phyloP scores from a whole-genome alignment of 2,888 invertebrate species.

The Lasioglossum lativentre region DNA sequence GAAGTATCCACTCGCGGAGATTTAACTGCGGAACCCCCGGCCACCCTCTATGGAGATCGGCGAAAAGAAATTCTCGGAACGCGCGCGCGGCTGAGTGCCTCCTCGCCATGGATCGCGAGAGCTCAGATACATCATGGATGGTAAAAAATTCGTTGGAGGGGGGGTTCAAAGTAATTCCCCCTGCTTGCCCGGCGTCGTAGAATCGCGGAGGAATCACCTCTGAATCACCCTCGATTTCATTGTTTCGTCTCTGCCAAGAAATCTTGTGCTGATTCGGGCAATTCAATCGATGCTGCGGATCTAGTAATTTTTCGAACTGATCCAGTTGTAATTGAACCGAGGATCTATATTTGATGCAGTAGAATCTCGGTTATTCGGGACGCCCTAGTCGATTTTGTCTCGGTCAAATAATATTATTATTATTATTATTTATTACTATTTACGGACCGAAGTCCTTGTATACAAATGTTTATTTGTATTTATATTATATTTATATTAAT shows the following conservation, averaged over 20 bases:
- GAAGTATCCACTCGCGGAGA: slow-evolving; percentile 45
- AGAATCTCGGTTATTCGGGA: too few species aligned
- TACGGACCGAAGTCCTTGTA: too few species aligned
- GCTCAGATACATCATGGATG: slow-evolving; percentile 35
- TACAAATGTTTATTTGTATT: too few species aligned
- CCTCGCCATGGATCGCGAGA: background rate
- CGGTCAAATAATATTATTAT: too few species aligned
- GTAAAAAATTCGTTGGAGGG: slow-evolving; percentile 9
- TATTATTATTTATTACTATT: too few species aligned
- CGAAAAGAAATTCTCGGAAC: slow-evolving; percentile 46
- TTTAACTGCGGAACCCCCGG: slow-evolving; percentile 42
- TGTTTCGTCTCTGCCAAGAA: background rate
- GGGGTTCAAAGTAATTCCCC: background rate
- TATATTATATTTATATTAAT: too few species aligned
- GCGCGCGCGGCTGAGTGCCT: slow-evolving; percentile 18
- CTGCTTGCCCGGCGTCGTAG: background rate
- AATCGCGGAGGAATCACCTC: background rate
- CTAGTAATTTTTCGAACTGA: background rate
- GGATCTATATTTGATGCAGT: background rate
- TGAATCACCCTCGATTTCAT: background rate
- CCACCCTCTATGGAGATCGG: slow-evolving; percentile 22
- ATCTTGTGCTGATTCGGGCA: background rate
- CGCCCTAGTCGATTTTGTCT: too few species aligned
- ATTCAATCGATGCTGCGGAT: background rate
- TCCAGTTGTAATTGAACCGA: background rate